phyloP scores from a whole-genome alignment of 2,888 invertebrate species.

The Catocala fraxini region DNA sequence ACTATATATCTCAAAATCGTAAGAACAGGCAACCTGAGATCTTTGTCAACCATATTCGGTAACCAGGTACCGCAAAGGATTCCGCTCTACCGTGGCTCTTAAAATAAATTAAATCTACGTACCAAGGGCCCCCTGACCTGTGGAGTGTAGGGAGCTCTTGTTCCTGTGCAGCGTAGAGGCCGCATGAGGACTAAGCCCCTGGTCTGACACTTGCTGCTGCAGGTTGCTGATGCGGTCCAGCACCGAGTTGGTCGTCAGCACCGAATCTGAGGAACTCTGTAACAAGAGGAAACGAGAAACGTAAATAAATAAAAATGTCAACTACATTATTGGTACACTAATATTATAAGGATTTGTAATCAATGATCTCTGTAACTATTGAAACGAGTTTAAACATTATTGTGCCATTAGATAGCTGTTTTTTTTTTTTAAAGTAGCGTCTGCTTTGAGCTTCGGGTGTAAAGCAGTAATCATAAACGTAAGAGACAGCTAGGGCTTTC shows the following conservation, averaged over 20 bases:
- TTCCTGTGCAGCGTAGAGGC: slow-evolving; percentile 75
- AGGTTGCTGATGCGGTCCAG: slow-evolving; percentile 89
- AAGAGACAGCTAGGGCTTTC: no score
- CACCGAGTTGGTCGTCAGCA: slow-evolving; percentile 79
- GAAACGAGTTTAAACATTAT: no score
- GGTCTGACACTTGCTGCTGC: slow-evolving; percentile 66
- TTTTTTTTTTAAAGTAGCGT: no score
- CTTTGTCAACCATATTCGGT: no score
- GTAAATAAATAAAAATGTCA: background rate
- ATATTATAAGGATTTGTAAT: no score
- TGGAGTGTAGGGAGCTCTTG: slow-evolving; percentile 77
- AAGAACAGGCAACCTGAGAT: no score
- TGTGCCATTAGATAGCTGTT: no score
- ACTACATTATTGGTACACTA: background rate
- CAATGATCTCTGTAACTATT: background rate
- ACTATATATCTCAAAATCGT: no score
- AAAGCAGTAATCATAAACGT: no score
- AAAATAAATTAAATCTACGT: slow-evolving; percentile 17
- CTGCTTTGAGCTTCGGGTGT: no score
- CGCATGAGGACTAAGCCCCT: slow-evolving; percentile 58
- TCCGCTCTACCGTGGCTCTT: no score
- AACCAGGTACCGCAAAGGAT: no score
- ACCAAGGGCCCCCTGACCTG: slow-evolving; percentile 72
- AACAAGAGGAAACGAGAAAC: slow-evolving; percentile 45
- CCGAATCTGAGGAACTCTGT: slow-evolving; percentile 89